Evolutionary conservation across 2,797 vertebrate genomes (phyloP).

Genomic region (Myotis findleyi): DNA sequence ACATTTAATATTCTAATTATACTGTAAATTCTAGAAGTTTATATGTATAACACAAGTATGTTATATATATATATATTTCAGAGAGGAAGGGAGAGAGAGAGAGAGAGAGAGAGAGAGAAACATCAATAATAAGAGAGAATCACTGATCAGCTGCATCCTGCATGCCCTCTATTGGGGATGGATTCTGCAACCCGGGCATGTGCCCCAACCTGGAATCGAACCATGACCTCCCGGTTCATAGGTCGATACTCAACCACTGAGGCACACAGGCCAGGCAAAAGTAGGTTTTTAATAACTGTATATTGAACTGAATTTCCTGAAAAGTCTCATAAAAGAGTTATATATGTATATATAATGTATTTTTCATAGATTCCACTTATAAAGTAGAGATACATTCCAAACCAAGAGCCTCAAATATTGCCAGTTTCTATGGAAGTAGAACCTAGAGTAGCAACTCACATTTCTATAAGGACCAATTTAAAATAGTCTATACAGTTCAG

Average conservation of each 20-base stretch:
- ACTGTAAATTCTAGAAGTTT: neutral
- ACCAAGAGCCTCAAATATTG: neutral
- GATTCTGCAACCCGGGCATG: too few relatives aligned
- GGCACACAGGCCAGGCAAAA: neutral
- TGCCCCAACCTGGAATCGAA: too few relatives aligned
- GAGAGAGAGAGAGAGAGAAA: too few relatives aligned
- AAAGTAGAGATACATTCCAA: neutral
- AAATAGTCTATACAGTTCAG: neutral
- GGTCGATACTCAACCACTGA: too few relatives aligned
- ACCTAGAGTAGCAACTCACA: neutral
- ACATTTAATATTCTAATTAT: neutral
- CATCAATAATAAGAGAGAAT: too few relatives aligned
- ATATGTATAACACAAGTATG: too few relatives aligned
- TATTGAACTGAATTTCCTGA: conserved; percentile 20
- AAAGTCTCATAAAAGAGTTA: neutral
- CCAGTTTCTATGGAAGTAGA: neutral
- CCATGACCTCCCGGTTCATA: too few relatives aligned
- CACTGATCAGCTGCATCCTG: too few relatives aligned
- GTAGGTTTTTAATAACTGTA: conserved; percentile 5
- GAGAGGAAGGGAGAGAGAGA: too few relatives aligned
- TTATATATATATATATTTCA: too few relatives aligned
- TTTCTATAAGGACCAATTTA: neutral
- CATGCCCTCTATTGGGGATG: too few relatives aligned
- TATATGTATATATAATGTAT: neutral
- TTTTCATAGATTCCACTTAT: neutral